Evolutionary conservation across 1,140 invertebrate species (phyloP), one percentile per base, ranked within the genome.

Genomic region (Drosophila ananassae): DNA sequence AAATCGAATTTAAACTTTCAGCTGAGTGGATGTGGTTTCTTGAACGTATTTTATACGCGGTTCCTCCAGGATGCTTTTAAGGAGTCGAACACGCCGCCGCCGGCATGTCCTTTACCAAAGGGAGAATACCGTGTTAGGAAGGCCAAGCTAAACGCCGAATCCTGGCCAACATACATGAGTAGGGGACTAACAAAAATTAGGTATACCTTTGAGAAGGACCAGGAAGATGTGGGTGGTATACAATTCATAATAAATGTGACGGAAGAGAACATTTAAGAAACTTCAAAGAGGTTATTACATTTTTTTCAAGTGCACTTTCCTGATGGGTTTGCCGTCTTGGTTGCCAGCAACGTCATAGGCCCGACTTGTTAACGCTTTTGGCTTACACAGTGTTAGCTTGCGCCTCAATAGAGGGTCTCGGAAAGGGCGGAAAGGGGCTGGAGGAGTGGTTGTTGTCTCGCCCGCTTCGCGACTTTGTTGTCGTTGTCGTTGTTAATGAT

Each of bases 401-500:
- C 82, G 82, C 82, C 82, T 87, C 63, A 21, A 59, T 25, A 13
- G 34, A 41, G 34, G 59, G 17, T 41, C 13, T 34, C 25, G 24
- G 7, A 17, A 37, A 41, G 50, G 25, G 9, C 8, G 8, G 30
- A 22, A 13, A 2, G 13, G 6, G 25, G 28, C 32, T 12, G 34
- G 5, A 7, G 51, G n/a, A 24, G 10, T 28, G 57, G 52, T 44
- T 50, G 60, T 30, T 55, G 68, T 57, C 58, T 71, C 55, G 63
- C 56, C 79, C 59, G 57, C 52, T 60, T 57, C 25, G 66, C 39
- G 66, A 50, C 41, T 68, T 64, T 56, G 71, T 52, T 77, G 73
- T 64, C 58, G 81, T 81, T 79, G 84, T 89, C 78, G 69, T 80
- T 82, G 78, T 90, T 90, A 90, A 90, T 90, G 85, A 90, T 90